Percentiles rank a stretch among this genome's conserved stretches.
These are phyloP conservation scores for Oreochromis aureus DNA, from an alignment of 2,113 vertebrate genomes.

Conservation along the genomic window DNA sequence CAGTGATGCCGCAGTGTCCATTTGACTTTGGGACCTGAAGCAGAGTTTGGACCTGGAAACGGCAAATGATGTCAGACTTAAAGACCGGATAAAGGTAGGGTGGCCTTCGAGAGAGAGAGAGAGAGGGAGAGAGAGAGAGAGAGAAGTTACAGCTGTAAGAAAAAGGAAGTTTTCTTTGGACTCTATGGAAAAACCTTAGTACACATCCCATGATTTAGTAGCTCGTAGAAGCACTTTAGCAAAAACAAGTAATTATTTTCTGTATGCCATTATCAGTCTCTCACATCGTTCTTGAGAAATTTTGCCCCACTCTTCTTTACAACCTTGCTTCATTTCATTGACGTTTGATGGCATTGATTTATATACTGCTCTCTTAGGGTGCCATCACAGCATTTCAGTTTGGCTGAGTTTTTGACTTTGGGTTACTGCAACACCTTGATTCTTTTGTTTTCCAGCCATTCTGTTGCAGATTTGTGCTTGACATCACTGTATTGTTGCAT, in stretches of 20 bases:
- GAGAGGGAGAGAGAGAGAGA: too few relatives aligned
- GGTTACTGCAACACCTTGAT: background rate
- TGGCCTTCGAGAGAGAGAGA: too few relatives aligned
- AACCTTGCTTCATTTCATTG: background rate
- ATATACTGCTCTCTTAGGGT: background rate
- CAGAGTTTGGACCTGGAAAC: too few relatives aligned
- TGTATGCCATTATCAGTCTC: background rate
- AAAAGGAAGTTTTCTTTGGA: background rate
- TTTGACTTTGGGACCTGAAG: too few relatives aligned
- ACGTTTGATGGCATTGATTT: background rate
- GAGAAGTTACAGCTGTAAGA: too few relatives aligned
- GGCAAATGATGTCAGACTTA: too few relatives aligned
- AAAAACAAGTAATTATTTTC: background rate
- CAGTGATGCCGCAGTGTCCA: too few relatives aligned
- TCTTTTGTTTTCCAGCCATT: background rate
- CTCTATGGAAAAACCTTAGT: background rate
- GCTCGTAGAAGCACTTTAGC: background rate
- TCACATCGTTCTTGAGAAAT: background rate
- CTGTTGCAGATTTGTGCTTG: background rate
- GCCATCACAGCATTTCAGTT: background rate
- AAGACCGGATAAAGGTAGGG: too few relatives aligned
- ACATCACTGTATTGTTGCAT: background rate
- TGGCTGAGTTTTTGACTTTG: background rate
- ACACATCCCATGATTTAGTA: background rate
- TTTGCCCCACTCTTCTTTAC: background rate